Evolutionary conservation across 2,113 vertebrate genomes (phyloP).

Genomic region (Arizona elegans): DNA sequence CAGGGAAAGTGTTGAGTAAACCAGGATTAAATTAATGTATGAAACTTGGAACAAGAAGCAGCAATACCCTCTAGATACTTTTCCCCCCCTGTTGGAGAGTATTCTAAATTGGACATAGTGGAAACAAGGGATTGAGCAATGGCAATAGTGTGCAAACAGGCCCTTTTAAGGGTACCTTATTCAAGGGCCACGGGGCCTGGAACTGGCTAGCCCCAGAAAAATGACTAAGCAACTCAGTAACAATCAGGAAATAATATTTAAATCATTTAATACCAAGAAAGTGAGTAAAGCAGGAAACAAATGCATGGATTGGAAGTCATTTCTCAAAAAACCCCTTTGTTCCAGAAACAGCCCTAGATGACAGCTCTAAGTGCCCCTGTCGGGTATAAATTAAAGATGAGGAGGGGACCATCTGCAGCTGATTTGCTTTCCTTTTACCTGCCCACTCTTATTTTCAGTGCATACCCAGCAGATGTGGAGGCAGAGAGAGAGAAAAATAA

Average conservation of each 20-base stretch:
- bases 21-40: not conserved
- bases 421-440: not conserved
- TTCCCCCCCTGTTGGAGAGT: not conserved
- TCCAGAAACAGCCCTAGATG: not conserved
- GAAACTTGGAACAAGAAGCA: not conserved
- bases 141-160: not conserved
- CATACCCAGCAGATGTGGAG: constrained; percentile 8
- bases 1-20: not conserved
- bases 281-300: not conserved
- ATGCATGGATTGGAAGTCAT: not conserved
- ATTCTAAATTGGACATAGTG: not conserved
- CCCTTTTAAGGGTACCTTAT: not conserved
- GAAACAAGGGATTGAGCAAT: not conserved
- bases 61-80: not conserved
- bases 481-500: no score
- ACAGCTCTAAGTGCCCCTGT: not conserved
- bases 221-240: not conserved
- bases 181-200: not conserved
- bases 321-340: not conserved
- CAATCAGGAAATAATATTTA: not conserved
- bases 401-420: not conserved
- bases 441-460: not conserved
- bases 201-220: not conserved
- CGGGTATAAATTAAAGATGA: not conserved
- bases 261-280: not conserved